Conservation (phyloP, 2,888 invertebrate genomes). For the Allacma fusca region DNA sequence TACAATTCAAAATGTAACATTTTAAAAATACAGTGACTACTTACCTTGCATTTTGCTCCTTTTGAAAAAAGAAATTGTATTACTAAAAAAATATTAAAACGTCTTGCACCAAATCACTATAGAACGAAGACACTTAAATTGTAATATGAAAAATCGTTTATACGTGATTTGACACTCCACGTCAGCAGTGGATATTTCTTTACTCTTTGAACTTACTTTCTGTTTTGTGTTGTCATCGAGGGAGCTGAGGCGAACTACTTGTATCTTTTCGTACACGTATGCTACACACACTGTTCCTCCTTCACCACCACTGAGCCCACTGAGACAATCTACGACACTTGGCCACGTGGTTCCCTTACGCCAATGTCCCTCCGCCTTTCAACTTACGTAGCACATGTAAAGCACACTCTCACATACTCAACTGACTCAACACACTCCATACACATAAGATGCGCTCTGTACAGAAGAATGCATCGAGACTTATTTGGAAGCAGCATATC, state of each 20-base stretch:
- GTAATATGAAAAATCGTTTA: constrained; percentile 17
- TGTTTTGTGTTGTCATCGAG: constrained; percentile 16
- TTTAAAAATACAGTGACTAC: neutral
- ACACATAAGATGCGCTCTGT: too few relatives aligned
- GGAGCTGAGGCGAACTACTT: neutral
- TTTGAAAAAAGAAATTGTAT: neutral
- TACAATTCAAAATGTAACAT: neutral
- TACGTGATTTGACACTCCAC: constrained; percentile 39
- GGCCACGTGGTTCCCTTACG: too few relatives aligned
- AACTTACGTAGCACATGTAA: too few relatives aligned
- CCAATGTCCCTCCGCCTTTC: too few relatives aligned
- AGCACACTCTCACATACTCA: too few relatives aligned
- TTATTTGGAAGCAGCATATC: too few relatives aligned
- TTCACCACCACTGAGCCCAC: too few relatives aligned
- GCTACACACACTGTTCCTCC: too few relatives aligned
- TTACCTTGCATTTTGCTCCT: constrained; percentile 35
- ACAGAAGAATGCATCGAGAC: too few relatives aligned
- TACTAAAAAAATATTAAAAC: neutral
- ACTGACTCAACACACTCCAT: too few relatives aligned
- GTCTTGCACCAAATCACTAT: constrained; percentile 5
- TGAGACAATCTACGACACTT: too few relatives aligned
- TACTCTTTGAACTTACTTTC: constrained; percentile 16
- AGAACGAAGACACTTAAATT: neutral
- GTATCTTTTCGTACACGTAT: too few relatives aligned
- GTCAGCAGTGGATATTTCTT: constrained; percentile 30